These are phyloP conservation scores for Podotricha telesiphe DNA, from an alignment of 2,888 invertebrate genomes.

Conservation along the genomic window DNA sequence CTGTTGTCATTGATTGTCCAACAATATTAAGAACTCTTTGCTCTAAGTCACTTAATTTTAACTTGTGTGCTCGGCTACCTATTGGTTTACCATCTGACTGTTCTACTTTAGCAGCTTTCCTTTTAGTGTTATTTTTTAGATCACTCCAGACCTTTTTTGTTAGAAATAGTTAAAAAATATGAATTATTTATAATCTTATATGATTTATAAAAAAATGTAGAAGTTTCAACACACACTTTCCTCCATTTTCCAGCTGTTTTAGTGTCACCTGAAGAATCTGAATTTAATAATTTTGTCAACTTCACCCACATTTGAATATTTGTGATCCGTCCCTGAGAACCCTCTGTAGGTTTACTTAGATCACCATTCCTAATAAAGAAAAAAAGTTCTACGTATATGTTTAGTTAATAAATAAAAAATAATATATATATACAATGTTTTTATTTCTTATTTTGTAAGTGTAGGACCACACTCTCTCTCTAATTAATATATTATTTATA, in stretches of 20 bases:
- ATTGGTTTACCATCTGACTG: constrained; percentile 40
- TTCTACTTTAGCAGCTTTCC: constrained; percentile 42
- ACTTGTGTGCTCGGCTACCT: constrained; percentile 38
- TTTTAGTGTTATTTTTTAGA: constrained; percentile 44
- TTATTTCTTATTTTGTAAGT: too few relatives aligned
- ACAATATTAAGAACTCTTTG: constrained; percentile 43
- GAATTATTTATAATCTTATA: background rate
- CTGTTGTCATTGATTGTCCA: constrained; percentile 39
- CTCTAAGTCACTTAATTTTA: constrained; percentile 41
- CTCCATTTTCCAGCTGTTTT: constrained; percentile 45
- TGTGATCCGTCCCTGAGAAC: constrained; percentile 27
- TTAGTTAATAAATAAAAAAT: too few relatives aligned
- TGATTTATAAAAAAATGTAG: background rate
- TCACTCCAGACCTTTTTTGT: constrained; percentile 48
- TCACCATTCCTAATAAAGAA: constrained; percentile 29
- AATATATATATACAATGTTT: too few relatives aligned
- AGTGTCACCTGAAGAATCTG: constrained; percentile 40
- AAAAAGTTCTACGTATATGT: too few relatives aligned
- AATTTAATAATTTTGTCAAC: constrained; percentile 39
- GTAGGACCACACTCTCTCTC: too few relatives aligned
- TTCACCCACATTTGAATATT: constrained; percentile 39
- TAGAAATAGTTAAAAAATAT: constrained; percentile 1
- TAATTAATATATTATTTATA: too few relatives aligned
- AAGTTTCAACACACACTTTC: constrained; percentile 39
- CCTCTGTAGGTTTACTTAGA: constrained; percentile 27